Percentiles rank a stretch among this genome's conserved stretches.
Conservation (phyloP, 2,113 vertebrate genomes). For the Callocephalon fimbriatum region DNA sequence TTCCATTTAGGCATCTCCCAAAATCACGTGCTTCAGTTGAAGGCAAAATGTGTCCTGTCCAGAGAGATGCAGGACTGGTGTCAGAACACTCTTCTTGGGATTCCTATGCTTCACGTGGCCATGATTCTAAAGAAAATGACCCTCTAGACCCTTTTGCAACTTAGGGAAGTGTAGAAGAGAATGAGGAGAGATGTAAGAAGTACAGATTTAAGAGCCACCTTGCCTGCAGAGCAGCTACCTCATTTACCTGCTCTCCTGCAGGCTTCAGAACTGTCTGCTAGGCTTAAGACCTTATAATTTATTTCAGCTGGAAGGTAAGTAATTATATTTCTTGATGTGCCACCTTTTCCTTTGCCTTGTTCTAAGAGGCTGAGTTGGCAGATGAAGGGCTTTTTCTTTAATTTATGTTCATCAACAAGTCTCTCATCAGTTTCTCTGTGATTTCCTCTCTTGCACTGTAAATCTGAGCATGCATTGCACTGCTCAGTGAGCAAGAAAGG, state of each 20-base stretch:
- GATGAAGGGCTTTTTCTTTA: neutral
- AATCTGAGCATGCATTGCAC: neutral
- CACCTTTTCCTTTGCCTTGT: neutral
- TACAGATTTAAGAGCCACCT: constrained; percentile 4
- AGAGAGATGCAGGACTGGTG: neutral
- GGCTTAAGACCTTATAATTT: constrained; percentile 28
- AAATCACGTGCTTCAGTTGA: neutral
- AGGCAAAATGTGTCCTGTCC: neutral
- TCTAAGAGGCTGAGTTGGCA: neutral
- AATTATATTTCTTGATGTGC: neutral
- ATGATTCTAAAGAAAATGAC: neutral
- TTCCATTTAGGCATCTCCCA: neutral
- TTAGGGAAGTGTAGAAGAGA: neutral
- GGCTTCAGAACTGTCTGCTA: constrained; percentile 6
- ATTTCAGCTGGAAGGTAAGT: constrained; percentile 46
- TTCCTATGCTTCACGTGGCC: neutral
- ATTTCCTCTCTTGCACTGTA: neutral
- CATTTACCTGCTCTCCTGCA: constrained; percentile 12
- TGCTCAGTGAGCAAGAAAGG: neutral
- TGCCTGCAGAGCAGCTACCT: neutral
- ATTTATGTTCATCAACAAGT: neutral
- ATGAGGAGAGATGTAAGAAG: neutral
- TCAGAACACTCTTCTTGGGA: neutral
- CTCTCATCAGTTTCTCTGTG: neutral
- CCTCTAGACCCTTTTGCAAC: neutral